Percentiles rank a stretch among this genome's conserved stretches.
These are phyloP conservation scores for Aphelenchoides avenae DNA, from an alignment of 1,140 invertebrate genomes.

Conservation along the genomic window DNA sequence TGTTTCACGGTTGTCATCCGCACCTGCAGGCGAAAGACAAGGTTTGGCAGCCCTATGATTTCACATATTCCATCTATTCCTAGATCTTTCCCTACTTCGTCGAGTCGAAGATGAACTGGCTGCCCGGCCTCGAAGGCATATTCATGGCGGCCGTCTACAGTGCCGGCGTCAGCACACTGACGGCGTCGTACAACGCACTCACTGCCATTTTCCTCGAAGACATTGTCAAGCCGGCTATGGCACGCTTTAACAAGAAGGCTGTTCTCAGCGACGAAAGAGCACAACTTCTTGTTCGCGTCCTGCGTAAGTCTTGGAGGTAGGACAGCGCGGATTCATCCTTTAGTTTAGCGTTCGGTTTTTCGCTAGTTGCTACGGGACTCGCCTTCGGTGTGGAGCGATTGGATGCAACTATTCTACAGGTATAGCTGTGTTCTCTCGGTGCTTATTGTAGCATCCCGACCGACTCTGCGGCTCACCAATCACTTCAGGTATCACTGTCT, in stretches of 20 bases:
- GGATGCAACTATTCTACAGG: slow-evolving; percentile 41
- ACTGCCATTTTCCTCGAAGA: slow-evolving; percentile 45
- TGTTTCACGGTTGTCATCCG: slow-evolving; percentile 42
- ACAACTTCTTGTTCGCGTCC: slow-evolving; percentile 20
- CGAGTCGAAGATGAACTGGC: slow-evolving; percentile 19
- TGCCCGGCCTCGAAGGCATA: slow-evolving; percentile 39
- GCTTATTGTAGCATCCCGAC: too few relatives aligned
- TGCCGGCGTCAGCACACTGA: slow-evolving; percentile 42
- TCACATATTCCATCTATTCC: too few relatives aligned
- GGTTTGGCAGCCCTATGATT: too few relatives aligned
- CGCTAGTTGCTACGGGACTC: slow-evolving; percentile 20
- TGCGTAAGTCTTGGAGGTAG: too few relatives aligned
- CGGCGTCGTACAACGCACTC: slow-evolving; percentile 43
- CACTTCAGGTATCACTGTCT: slow-evolving; percentile 43
- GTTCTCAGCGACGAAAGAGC: neutral
- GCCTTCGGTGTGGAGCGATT: slow-evolving; percentile 24
- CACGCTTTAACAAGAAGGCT: neutral
- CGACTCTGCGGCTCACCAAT: too few relatives aligned
- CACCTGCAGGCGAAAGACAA: too few relatives aligned
- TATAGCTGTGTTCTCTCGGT: too few relatives aligned
- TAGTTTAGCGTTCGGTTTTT: slow-evolving; percentile 36
- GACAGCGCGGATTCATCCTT: too few relatives aligned
- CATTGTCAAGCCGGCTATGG: slow-evolving; percentile 25
- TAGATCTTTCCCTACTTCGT: slow-evolving; percentile 31
- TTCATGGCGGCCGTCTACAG: slow-evolving; percentile 35